Evolutionary conservation across 2,888 invertebrate species (phyloP).

Genomic region (Biston stratarius): DNA sequence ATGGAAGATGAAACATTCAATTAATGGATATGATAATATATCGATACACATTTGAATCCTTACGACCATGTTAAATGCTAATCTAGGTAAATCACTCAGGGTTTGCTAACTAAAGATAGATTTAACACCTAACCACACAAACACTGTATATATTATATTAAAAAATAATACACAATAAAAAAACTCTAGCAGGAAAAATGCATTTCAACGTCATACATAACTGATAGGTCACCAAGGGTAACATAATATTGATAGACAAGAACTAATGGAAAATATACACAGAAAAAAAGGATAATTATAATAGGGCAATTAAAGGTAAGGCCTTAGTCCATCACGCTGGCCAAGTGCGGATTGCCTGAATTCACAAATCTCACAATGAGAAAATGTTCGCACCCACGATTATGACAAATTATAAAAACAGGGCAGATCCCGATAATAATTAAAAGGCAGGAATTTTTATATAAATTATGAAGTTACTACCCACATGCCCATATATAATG

Average conservation of each 20-base stretch:
- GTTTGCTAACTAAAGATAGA: conserved; percentile 13
- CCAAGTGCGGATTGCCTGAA: background rate
- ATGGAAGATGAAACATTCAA: conserved; percentile 85
- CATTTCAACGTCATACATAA: background rate
- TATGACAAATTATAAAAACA: too few relatives aligned
- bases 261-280: too few relatives aligned
- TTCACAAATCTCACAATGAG: too few relatives aligned
- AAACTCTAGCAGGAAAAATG: background rate
- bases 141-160: conserved; percentile 7
- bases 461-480: too few relatives aligned
- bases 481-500: too few relatives aligned
- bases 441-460: too few relatives aligned
- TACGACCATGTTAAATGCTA: conserved; percentile 13
- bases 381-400: too few relatives aligned
- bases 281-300: too few relatives aligned
- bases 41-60: conserved; percentile 31
- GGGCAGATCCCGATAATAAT: too few relatives aligned
- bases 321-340: background rate
- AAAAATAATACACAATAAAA: background rate
- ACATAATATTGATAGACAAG: too few relatives aligned
- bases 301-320: too few relatives aligned
- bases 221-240: too few relatives aligned
- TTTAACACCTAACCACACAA: conserved; percentile 15
- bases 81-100: conserved; percentile 11
- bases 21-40: conserved; percentile 75